Conservation (phyloP, 2,797 vertebrate species). For the Micrastur ruficollis region DNA sequence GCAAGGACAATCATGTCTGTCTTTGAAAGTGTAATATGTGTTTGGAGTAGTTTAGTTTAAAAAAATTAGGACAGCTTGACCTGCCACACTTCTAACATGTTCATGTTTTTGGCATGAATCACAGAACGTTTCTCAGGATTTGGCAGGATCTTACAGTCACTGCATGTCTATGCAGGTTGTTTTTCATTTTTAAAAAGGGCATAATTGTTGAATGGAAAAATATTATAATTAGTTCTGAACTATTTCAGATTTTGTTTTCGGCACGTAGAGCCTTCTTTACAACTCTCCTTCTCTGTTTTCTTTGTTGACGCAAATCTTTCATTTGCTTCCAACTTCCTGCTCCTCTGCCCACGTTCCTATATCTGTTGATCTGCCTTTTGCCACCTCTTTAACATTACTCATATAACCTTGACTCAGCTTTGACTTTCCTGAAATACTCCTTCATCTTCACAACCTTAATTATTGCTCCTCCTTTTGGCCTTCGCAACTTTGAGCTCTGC, state of each 20-base stretch:
- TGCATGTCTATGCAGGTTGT: conserved; percentile 22
- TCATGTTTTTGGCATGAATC: background rate
- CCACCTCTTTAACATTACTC: conserved; percentile 40
- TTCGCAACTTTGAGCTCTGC: background rate
- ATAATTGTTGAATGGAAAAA: conserved; percentile 54
- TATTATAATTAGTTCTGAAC: conserved; percentile 46
- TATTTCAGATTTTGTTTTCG: conserved; percentile 17
- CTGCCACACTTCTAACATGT: background rate
- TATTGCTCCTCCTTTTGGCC: background rate
- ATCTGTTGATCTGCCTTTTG: conserved; percentile 56
- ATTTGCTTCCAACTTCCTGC: conserved; percentile 59
- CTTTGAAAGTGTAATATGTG: background rate
- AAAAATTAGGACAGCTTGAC: background rate
- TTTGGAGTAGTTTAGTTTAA: background rate
- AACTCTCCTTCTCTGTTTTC: background rate
- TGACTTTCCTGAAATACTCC: conserved; percentile 29
- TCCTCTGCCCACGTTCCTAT: background rate
- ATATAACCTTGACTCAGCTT: conserved; percentile 61
- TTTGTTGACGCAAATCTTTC: conserved; percentile 29
- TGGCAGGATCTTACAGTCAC: background rate
- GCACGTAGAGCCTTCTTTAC: background rate
- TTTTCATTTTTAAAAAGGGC: conserved; percentile 20
- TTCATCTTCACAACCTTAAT: background rate
- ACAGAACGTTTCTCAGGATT: background rate
- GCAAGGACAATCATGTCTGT: background rate